Percentiles rank a stretch among this genome's conserved stretches.
Conservation (phyloP, 2,113 vertebrate genomes). For the Grantiella picta region DNA sequence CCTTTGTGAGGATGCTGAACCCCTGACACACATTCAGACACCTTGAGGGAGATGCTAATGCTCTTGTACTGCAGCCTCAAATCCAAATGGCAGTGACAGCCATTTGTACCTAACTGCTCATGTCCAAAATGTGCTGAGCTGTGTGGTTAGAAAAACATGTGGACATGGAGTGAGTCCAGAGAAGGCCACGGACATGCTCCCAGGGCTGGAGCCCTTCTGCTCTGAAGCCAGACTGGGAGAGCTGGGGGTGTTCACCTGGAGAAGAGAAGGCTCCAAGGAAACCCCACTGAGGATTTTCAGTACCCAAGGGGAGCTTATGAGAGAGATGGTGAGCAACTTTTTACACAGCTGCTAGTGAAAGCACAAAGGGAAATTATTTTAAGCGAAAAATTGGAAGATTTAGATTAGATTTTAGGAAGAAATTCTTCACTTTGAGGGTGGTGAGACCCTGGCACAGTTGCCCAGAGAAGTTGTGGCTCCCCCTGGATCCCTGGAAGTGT, state of each 20-base stretch:
- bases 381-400: not conserved
- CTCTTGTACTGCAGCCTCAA: not conserved
- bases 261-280: not conserved
- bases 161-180: not conserved
- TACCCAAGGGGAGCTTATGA: not conserved
- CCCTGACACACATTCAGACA: not conserved
- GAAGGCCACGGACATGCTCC: fast-evolving
- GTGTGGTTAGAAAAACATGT: fast-evolving
- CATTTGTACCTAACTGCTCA: fast-evolving
- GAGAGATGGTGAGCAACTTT: not conserved
- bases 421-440: not conserved
- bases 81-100: not conserved
- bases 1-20: not conserved
- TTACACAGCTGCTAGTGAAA: not conserved
- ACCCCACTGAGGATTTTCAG: not conserved
- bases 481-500: not conserved
- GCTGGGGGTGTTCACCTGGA: fast-evolving
- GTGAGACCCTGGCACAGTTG: fast-evolving
- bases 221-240: not conserved
- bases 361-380: not conserved
- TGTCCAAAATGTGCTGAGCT: not conserved
- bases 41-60: not conserved
- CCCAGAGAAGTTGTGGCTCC: not conserved
- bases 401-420: not conserved
- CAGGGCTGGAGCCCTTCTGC: not conserved